Evolutionary conservation across 2,113 vertebrate species (phyloP).

Genomic region (Mesembrinibis cayennensis): DNA sequence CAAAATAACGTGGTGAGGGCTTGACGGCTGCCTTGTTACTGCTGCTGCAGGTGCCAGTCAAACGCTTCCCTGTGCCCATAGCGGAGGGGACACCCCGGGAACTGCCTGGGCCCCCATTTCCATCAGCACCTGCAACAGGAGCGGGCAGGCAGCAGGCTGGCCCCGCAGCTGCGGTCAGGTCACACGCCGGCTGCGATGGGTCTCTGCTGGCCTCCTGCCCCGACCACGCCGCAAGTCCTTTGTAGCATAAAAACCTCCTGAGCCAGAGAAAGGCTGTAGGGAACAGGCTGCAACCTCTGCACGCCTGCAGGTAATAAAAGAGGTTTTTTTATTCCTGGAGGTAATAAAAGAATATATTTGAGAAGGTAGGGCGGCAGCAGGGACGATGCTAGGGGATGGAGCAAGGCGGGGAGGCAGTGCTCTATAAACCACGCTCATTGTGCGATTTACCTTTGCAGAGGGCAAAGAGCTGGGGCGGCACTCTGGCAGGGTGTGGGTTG

Average conservation of each 20-base stretch:
- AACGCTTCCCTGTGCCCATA: not conserved
- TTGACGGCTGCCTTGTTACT: not conserved
- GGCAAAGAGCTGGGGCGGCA: not conserved
- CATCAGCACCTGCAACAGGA: not conserved
- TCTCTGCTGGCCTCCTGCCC: not conserved
- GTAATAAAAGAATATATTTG: not conserved
- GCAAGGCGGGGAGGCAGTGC: not conserved
- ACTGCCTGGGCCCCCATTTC: too few relatives aligned
- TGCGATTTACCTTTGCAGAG: not conserved
- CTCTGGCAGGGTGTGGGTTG: not conserved
- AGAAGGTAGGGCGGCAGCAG: not conserved
- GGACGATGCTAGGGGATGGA: too few relatives aligned
- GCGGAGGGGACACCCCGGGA: not conserved
- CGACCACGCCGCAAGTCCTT: not conserved
- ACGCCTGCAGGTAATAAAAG: not conserved
- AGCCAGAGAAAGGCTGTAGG: not conserved
- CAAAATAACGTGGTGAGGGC: not conserved
- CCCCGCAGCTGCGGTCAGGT: rapidly evolving
- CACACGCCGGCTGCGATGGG: not conserved
- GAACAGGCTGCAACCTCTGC: not conserved
- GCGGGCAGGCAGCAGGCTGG: not conserved
- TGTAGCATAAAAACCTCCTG: not conserved
- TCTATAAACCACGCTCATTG: rapidly evolving
- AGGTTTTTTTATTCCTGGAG: not conserved
- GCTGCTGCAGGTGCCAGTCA: not conserved